Conservation (phyloP, 2,113 vertebrate genomes). For the Odocoileus hemionus region DNA sequence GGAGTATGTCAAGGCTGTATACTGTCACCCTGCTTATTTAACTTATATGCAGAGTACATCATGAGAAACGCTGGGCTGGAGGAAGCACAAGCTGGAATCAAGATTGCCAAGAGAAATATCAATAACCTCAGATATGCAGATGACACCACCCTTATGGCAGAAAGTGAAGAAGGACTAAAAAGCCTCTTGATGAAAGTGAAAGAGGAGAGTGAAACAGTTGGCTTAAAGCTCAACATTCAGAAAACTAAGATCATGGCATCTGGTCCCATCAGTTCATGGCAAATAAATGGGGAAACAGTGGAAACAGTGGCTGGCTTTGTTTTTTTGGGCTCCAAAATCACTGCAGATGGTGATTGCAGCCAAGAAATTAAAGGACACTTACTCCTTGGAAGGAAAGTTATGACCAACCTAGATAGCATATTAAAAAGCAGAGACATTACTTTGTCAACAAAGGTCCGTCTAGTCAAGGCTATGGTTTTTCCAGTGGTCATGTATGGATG, state of each 20-base stretch:
- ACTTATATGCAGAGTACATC: neutral
- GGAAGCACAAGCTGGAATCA: neutral
- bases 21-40: neutral
- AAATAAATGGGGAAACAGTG: neutral
- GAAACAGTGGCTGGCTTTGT: neutral
- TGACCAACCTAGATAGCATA: neutral
- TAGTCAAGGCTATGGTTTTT: too few species aligned
- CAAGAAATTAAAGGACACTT: neutral
- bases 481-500: too few species aligned
- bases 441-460: too few species aligned
- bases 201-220: neutral
- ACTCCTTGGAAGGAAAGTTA: neutral
- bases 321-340: neutral
- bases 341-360: neutral
- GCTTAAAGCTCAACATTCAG: neutral
- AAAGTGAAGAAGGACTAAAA: neutral
- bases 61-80: neutral
- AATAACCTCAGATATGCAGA: neutral
- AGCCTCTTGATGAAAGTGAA: neutral
- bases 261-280: neutral
- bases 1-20: fast-evolving
- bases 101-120: neutral
- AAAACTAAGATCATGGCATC: neutral
- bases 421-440: neutral
- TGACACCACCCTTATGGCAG: neutral